These are phyloP conservation scores for Hyles lineata DNA, from an alignment of 2,888 invertebrate species.

Conservation along the genomic window DNA sequence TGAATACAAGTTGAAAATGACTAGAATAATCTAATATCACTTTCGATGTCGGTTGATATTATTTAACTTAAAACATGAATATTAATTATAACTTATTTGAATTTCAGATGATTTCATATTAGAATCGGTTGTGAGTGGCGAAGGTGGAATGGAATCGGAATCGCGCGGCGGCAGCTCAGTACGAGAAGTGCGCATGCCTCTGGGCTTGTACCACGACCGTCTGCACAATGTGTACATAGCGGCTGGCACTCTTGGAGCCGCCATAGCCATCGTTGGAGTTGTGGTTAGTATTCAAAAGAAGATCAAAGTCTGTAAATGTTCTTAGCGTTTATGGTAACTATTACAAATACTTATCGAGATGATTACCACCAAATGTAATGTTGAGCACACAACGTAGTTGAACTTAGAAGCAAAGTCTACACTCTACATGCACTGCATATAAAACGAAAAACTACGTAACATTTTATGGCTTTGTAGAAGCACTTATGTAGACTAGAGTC, in stretches of 20 bases:
- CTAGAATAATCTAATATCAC: no score
- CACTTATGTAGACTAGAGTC: no score
- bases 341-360: background rate
- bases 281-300: slow-evolving; percentile 77
- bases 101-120: slow-evolving; percentile 88
- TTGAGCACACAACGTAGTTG: no score
- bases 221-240: slow-evolving; percentile 92
- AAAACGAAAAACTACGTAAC: no score
- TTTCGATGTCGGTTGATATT: background rate
- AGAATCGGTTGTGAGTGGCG: slow-evolving; percentile 85
- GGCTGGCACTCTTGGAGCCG: slow-evolving; percentile 90
- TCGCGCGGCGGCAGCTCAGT: slow-evolving; percentile 65
- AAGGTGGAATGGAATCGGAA: slow-evolving; percentile 56
- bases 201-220: slow-evolving; percentile 86
- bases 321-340: background rate
- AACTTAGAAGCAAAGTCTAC: no score
- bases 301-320: no score
- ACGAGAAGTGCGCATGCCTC: slow-evolving; percentile 83
- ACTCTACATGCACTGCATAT: no score
- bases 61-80: no score
- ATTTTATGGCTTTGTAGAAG: no score
- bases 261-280: slow-evolving; percentile 89
- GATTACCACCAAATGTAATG: no score
- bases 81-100: background rate
- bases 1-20: no score